These are phyloP conservation scores for Pammene aurita DNA, from an alignment of 2,888 invertebrate species.

Conservation along the genomic window DNA sequence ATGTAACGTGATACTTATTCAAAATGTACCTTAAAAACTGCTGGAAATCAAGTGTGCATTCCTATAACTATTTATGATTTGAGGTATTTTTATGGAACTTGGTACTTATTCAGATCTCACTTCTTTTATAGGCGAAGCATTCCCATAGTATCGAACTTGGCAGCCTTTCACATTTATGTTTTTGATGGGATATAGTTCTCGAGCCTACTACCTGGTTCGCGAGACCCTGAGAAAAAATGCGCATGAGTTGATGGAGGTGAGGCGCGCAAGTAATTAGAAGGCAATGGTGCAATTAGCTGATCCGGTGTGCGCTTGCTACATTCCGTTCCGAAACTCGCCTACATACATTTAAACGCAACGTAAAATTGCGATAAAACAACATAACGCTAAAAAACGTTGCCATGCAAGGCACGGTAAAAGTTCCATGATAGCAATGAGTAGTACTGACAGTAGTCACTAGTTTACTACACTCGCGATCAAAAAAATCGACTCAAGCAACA, in stretches of 20 bases:
- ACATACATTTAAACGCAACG: constrained; percentile 46
- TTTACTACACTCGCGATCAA: too few relatives aligned
- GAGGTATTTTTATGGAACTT: too few relatives aligned
- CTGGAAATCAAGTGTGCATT: too few relatives aligned
- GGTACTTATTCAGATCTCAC: too few relatives aligned
- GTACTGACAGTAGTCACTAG: too few relatives aligned
- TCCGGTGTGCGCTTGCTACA: constrained; percentile 53
- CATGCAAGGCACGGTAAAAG: background rate
- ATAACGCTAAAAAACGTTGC: background rate
- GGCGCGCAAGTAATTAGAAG: constrained; percentile 58
- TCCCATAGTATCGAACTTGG: too few relatives aligned
- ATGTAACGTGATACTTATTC: too few relatives aligned
- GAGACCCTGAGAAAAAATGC: constrained; percentile 56
- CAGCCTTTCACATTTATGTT: too few relatives aligned
- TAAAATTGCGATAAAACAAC: constrained; percentile 14
- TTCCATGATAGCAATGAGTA: background rate
- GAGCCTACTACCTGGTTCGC: constrained; percentile 50
- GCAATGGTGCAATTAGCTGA: constrained; percentile 61
- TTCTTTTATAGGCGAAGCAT: too few relatives aligned
- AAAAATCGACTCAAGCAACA: too few relatives aligned
- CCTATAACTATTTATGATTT: too few relatives aligned
- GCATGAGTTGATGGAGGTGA: constrained; percentile 57
- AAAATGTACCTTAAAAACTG: too few relatives aligned
- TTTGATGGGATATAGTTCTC: constrained; percentile 40
- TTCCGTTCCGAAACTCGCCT: constrained; percentile 50